Conservation (phyloP, 2,888 invertebrate genomes). For the Agapostemon virescens region DNA sequence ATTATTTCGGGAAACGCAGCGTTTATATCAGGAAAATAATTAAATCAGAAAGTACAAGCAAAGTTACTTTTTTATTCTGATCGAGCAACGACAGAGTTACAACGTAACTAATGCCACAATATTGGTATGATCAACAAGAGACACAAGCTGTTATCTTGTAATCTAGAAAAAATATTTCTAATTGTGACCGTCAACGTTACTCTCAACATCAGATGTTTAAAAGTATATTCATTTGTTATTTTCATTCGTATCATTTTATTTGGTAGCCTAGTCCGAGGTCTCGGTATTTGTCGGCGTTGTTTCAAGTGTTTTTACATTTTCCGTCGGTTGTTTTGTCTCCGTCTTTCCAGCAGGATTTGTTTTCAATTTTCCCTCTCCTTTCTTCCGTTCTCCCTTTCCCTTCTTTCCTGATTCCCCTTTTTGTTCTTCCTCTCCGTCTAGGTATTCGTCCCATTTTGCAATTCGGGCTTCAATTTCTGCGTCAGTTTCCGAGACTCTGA, state of each 20-base stretch:
- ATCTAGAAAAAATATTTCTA: slow-evolving; percentile 31
- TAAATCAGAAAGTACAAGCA: neutral
- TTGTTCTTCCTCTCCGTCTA: slow-evolving; percentile 83
- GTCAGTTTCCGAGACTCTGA: slow-evolving; percentile 93
- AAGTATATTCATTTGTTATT: neutral
- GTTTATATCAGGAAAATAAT: neutral
- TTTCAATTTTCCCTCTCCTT: neutral
- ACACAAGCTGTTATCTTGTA: slow-evolving; percentile 36
- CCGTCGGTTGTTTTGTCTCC: neutral
- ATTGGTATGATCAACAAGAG: slow-evolving; percentile 31
- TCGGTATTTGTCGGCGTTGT: slow-evolving; percentile 5
- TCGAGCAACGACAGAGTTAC: slow-evolving; percentile 40
- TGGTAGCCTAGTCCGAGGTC: neutral
- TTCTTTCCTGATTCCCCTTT: slow-evolving; percentile 16
- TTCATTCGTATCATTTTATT: neutral
- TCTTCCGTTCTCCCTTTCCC: slow-evolving; percentile 9
- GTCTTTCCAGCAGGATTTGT: neutral
- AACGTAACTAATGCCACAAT: slow-evolving; percentile 33
- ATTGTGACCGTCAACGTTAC: slow-evolving; percentile 25
- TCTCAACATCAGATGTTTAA: neutral
- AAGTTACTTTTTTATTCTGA: slow-evolving; percentile 53
- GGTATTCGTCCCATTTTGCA: slow-evolving; percentile 92
- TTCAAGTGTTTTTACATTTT: neutral
- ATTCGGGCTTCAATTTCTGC: slow-evolving; percentile 90
- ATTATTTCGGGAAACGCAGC: neutral